phyloP scores from a whole-genome alignment of 2,113 vertebrate genomes.

The Podiceps cristatus region DNA sequence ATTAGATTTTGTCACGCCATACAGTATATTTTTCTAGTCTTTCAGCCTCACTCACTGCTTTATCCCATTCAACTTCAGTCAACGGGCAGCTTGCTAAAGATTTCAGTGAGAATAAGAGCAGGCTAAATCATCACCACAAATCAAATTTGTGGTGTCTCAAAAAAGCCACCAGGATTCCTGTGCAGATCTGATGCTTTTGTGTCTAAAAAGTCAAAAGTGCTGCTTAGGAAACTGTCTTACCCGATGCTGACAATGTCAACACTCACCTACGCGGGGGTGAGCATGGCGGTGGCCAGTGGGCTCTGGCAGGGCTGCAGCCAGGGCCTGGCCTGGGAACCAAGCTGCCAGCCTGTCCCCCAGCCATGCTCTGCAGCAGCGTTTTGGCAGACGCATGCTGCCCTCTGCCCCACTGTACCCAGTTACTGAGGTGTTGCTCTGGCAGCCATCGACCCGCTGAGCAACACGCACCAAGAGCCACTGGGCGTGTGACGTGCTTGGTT shows the following conservation, averaged over 20 bases:
- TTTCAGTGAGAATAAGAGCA: background rate
- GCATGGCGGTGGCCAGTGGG: rapidly evolving
- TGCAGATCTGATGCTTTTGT: background rate
- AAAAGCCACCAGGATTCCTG: background rate
- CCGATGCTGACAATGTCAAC: background rate
- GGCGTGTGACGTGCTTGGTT: rapidly evolving
- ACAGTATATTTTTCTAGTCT: background rate
- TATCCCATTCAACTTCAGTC: background rate
- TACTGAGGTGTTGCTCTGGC: rapidly evolving
- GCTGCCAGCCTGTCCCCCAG: rapidly evolving
- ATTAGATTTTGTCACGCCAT: background rate
- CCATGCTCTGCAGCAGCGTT: background rate
- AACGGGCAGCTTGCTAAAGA: background rate
- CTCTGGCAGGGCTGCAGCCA: rapidly evolving
- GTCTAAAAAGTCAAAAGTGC: background rate
- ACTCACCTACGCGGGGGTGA: rapidly evolving
- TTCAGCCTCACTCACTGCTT: background rate
- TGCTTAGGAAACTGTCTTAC: background rate
- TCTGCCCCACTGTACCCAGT: rapidly evolving
- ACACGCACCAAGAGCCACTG: rapidly evolving
- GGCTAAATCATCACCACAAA: background rate
- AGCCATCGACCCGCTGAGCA: rapidly evolving
- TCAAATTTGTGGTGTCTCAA: background rate
- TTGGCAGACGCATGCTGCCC: rapidly evolving
- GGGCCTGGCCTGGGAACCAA: rapidly evolving